These are phyloP conservation scores for Congeria kusceri DNA, from an alignment of 2,888 invertebrate species.

Conservation along the genomic window DNA sequence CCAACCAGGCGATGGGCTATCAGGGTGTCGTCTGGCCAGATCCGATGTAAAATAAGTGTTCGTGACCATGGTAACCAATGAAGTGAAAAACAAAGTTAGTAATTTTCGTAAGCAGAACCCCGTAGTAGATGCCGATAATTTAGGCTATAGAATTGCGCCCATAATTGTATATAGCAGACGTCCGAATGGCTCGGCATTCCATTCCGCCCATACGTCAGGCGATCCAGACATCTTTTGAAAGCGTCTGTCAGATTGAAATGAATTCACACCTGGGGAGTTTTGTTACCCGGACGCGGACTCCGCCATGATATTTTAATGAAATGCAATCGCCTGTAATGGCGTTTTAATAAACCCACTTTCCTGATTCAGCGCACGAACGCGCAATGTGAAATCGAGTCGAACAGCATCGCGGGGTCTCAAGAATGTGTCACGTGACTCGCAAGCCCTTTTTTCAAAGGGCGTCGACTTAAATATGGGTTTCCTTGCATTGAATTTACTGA, in stretches of 20 bases:
- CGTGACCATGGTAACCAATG: constrained; percentile 22
- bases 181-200: constrained; percentile 19
- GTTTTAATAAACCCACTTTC: constrained; percentile 30
- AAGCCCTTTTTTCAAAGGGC: too few species aligned
- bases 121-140: constrained; percentile 9
- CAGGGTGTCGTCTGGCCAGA: background rate
- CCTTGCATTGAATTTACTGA: too few species aligned
- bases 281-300: background rate
- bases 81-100: constrained; percentile 26
- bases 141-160: too few species aligned
- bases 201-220: constrained; percentile 31
- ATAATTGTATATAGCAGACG: background rate
- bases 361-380: background rate
- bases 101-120: constrained; percentile 21
- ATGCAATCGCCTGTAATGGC: constrained; percentile 26
- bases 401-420: background rate
- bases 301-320: constrained; percentile 35
- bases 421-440: too few species aligned
- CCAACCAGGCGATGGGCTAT: too few species aligned
- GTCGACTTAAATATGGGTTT: too few species aligned
- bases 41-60: background rate
- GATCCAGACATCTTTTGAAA: constrained; percentile 21
- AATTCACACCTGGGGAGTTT: constrained; percentile 37
- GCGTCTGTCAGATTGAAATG: background rate
- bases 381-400: background rate